Conservation (phyloP, 2,797 vertebrate species). For the Acanthurus leucopareius region DNA sequence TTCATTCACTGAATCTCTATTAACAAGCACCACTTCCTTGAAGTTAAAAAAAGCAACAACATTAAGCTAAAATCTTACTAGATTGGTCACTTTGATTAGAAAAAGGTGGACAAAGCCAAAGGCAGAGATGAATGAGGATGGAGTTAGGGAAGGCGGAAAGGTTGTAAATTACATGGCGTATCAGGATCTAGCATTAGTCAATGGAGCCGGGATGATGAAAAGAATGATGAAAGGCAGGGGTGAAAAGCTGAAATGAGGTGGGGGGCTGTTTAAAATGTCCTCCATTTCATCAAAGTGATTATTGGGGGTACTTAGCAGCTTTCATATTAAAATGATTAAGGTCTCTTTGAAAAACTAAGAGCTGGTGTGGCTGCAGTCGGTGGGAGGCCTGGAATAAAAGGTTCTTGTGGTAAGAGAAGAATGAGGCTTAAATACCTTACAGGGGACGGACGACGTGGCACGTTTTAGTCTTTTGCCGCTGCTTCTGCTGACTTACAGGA, state of each 20-base stretch:
- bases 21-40: background rate
- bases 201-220: constrained; percentile 78
- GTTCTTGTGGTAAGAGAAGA: constrained; percentile 68
- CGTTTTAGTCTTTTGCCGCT: constrained; percentile 21
- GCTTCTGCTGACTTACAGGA: constrained; percentile 38
- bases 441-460: constrained; percentile 34
- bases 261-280: constrained; percentile 76
- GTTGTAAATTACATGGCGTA: constrained; percentile 69
- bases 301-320: constrained; percentile 87
- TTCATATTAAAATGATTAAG: constrained; percentile 89
- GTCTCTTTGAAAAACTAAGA: constrained; percentile 82
- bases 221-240: constrained; percentile 83
- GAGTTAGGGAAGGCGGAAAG: constrained; percentile 61
- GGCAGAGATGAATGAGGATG: constrained; percentile 54
- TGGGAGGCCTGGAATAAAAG: constrained; percentile 77
- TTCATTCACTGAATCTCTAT: background rate
- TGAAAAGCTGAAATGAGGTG: constrained; percentile 81
- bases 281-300: constrained; percentile 86
- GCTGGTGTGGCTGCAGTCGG: constrained; percentile 74
- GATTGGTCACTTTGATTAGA: constrained; percentile 50
- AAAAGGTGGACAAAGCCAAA: constrained; percentile 59
- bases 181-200: constrained; percentile 69
- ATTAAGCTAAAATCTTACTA: background rate
- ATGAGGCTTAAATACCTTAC: constrained; percentile 74
- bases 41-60: constrained; percentile 1